A percentile compares a stretch with the other conserved stretches of the same genome.
Evolutionary conservation across 1,140 invertebrate species (phyloP).

Genomic region (Zaprionus capensis): DNA sequence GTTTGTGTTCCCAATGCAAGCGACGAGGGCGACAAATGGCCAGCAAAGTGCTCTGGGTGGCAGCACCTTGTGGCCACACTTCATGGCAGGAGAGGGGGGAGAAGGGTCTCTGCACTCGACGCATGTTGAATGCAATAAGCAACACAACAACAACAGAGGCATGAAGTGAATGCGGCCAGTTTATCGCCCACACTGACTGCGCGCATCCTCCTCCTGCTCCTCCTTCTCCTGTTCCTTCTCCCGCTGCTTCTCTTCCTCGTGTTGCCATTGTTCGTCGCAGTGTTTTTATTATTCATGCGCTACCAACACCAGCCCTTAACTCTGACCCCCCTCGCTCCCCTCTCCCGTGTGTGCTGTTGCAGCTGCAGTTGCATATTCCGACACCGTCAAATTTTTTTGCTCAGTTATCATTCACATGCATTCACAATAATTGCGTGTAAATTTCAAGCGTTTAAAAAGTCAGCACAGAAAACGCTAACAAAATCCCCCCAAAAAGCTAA

Average conservation of each 20-base stretch:
- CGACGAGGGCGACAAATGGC: conserved; percentile 24
- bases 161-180: conserved; percentile 39
- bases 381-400: conserved; percentile 12
- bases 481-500: not conserved
- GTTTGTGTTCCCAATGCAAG: conserved; percentile 45
- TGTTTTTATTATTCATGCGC: conserved; percentile 65
- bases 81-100: not conserved
- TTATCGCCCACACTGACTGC: conserved; percentile 49
- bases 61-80: conserved; percentile 28
- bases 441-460: conserved; percentile 56
- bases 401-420: conserved; percentile 59
- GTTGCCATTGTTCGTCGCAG: conserved; percentile 54
- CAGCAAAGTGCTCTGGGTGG: conserved; percentile 16
- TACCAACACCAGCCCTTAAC: not conserved
- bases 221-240: not conserved
- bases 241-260: conserved; percentile 21
- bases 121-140: conserved; percentile 30
- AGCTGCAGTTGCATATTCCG: conserved; percentile 47
- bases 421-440: conserved; percentile 75
- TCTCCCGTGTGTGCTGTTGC: not conserved
- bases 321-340: too few species aligned
- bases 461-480: conserved; percentile 32
- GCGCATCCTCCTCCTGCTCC: not conserved
- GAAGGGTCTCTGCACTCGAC: conserved; percentile 39
- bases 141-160: conserved; percentile 22